Percentiles rank a stretch among this genome's conserved stretches.
Evolutionary conservation across 2,797 vertebrate species (phyloP).

Genomic region (Natrix natrix): DNA sequence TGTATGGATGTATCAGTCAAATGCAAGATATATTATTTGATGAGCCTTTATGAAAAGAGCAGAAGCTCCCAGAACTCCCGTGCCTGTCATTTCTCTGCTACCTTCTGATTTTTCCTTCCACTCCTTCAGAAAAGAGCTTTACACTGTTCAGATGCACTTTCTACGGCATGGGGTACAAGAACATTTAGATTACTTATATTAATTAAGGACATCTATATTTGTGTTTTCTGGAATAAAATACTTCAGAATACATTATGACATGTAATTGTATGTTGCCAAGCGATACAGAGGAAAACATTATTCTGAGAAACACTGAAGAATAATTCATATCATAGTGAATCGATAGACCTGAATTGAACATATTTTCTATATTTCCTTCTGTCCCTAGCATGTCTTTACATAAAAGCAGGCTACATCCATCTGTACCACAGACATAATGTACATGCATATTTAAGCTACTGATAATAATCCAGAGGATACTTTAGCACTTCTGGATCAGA

Average conservation of each 20-base stretch:
- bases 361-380: slow-evolving; percentile 49
- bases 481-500: slow-evolving; percentile 47
- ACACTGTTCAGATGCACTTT: slow-evolving; percentile 47
- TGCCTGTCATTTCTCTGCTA: slow-evolving; percentile 15
- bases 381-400: slow-evolving; percentile 44
- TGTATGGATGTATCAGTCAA: slow-evolving; percentile 11
- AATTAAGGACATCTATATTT: slow-evolving; percentile 16
- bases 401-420: slow-evolving; percentile 15
- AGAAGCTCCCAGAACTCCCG: slow-evolving; percentile 19
- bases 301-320: slow-evolving; percentile 39
- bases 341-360: slow-evolving; percentile 24
- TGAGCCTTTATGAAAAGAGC: background rate
- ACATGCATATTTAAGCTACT: slow-evolving; percentile 40
- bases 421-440: slow-evolving; percentile 9
- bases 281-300: slow-evolving; percentile 39
- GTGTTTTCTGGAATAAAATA: slow-evolving; percentile 36
- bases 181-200: slow-evolving; percentile 53
- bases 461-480: slow-evolving; percentile 56
- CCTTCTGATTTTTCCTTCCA: slow-evolving; percentile 20
- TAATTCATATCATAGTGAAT: slow-evolving; percentile 45
- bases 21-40: background rate
- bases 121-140: slow-evolving; percentile 43
- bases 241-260: slow-evolving; percentile 40
- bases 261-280: slow-evolving; percentile 46
- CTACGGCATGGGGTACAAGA: slow-evolving; percentile 40